Base-by-base conservation (phyloP, 23 tunicate genomes). In the Trididemnum miniatum region DNA sequence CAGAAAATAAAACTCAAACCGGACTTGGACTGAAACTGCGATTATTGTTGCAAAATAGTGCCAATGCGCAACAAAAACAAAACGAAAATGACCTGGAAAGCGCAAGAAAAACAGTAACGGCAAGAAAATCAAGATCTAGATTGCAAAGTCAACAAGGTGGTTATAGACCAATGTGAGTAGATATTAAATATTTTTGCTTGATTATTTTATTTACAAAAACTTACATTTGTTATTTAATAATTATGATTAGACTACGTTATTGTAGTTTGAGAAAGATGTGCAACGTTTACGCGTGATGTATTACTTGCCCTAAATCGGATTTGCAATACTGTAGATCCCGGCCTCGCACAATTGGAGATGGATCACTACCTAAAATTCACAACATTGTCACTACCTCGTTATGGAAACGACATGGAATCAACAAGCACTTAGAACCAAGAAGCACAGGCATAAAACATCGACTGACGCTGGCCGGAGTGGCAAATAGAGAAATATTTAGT, bases 271-370 rank as follows among this genome's bases (percentile, higher is more conserved):
- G n/a, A n/a, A n/a, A n/a, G n/a, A n/a, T n/a, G n/a, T n/a, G n/a
- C n/a, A n/a, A n/a, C n/a, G n/a, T n/a, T n/a, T n/a, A n/a, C n/a
- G n/a, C n/a, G n/a, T n/a, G n/a, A n/a, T n/a, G n/a, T n/a, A n/a
- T n/a, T n/a, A n/a, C n/a, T n/a, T n/a, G n/a, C n/a, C n/a, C n/a
- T n/a, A n/a, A n/a, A n/a, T n/a, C n/a, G n/a, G n/a, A n/a, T n/a
- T n/a, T n/a, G n/a, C n/a, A n/a, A n/a, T n/a, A n/a, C 22, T 60
- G 31, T 35, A 86, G 90, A 79, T 79, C 90, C 51, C n/a, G 90
- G 25, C 90, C 90, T 2, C 90, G 74, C 35, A 86, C 90, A 0
- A 79, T 63, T 52, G 90, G 90, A 0, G 82, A 78, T 40, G 84
- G 90, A 20, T 31, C 80, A 1, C 80, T 86, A 1, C 90, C 90